Conservation (phyloP, 2,797 vertebrate species). For the Sebastes nivosus region DNA sequence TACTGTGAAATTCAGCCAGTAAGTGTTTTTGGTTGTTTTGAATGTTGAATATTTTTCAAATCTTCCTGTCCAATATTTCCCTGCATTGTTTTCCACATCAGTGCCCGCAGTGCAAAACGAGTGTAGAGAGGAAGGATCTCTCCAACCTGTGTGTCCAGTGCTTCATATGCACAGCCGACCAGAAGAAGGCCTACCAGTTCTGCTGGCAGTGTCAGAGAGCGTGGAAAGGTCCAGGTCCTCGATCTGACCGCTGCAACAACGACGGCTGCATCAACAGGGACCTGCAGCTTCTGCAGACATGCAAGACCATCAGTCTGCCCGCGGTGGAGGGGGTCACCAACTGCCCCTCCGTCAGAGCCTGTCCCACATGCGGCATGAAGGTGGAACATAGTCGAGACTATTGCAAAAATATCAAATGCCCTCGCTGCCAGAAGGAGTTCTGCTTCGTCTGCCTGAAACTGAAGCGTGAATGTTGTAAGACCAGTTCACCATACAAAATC, state of each 20-base stretch:
- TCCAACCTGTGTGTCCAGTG: constrained; percentile 64
- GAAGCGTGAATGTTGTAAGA: constrained; percentile 16
- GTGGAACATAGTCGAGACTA: constrained; percentile 30
- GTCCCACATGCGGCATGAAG: constrained; percentile 65
- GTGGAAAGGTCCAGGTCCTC: constrained; percentile 47
- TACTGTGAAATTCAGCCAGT: constrained; percentile 63
- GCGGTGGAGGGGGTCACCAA: constrained; percentile 12
- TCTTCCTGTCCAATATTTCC: neutral
- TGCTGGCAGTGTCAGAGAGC: constrained; percentile 71
- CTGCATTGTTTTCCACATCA: neutral
- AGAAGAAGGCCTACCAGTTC: constrained; percentile 38
- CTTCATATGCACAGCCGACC: constrained; percentile 40
- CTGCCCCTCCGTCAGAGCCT: constrained; percentile 59
- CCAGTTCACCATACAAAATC: neutral
- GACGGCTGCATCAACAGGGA: constrained; percentile 40
- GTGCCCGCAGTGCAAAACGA: constrained; percentile 64
- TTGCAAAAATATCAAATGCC: constrained; percentile 63
- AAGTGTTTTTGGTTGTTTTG: constrained; percentile 16
- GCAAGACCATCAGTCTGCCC: constrained; percentile 16
- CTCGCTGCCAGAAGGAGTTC: constrained; percentile 46
- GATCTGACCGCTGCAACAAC: constrained; percentile 44
- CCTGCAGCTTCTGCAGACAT: constrained; percentile 45
- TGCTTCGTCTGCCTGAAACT: constrained; percentile 56
- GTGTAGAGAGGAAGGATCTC: constrained; percentile 43
- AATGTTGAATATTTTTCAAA: neutral